phyloP scores from a whole-genome alignment of 1,140 invertebrate species.

The Akabosia matsudoensis region DNA sequence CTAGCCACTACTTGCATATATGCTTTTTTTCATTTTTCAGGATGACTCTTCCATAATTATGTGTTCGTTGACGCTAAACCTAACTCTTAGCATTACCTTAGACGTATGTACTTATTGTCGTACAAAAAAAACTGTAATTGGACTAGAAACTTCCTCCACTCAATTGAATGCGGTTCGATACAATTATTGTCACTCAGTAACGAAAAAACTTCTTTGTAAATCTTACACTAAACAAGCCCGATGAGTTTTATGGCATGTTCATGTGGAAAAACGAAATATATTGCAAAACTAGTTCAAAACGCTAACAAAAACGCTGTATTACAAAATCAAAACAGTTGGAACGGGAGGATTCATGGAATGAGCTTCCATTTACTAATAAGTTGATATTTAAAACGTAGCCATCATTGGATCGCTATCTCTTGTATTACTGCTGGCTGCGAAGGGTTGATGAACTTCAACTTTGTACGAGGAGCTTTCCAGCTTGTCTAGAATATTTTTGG shows the following conservation, averaged over 20 bases:
- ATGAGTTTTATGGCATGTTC: neutral
- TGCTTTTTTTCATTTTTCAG: too few relatives aligned
- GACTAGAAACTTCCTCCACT: slow-evolving; percentile 14
- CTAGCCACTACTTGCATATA: too few relatives aligned
- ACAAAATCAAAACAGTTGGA: too few relatives aligned
- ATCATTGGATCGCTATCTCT: slow-evolving; percentile 45
- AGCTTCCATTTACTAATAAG: too few relatives aligned
- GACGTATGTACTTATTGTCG: too few relatives aligned
- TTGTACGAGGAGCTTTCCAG: slow-evolving; percentile 55
- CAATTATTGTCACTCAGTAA: neutral
- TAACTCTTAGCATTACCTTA: too few relatives aligned
- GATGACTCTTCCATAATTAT: too few relatives aligned
- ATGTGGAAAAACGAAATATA: neutral
- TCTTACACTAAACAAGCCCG: slow-evolving; percentile 12
- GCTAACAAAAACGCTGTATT: neutral
- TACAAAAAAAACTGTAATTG: neutral
- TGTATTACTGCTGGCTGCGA: neutral
- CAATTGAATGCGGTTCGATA: neutral
- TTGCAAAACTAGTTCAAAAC: neutral
- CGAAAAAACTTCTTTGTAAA: neutral
- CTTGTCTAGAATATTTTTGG: slow-evolving; percentile 78
- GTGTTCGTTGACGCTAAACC: too few relatives aligned
- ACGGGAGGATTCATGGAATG: too few relatives aligned
- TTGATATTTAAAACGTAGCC: slow-evolving; percentile 47
- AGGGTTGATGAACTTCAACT: slow-evolving; percentile 11